These are phyloP conservation scores for Rhinolophus ferrumequinum DNA, from an alignment of 2,113 vertebrate species.

Conservation along the genomic window DNA sequence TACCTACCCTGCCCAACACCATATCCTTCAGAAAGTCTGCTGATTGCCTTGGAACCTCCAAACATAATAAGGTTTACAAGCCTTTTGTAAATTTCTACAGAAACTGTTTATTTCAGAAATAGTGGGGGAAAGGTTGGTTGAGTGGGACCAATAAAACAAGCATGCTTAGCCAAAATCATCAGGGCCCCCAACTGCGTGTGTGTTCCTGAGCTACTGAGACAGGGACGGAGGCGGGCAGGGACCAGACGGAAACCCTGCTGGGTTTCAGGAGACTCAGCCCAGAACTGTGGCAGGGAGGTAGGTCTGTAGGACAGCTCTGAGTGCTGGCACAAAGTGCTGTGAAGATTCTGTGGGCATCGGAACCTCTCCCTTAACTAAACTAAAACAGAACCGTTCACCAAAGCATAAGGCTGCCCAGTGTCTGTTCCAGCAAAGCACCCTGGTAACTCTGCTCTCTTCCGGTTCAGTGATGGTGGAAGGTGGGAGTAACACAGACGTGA, in stretches of 20 bases:
- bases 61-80: background rate
- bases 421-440: background rate
- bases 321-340: too few species aligned
- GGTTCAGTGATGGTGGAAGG: background rate
- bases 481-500: fast-evolving
- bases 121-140: background rate
- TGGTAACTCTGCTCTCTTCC: too few species aligned
- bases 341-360: background rate
- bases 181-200: background rate
- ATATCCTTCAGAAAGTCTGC: background rate
- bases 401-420: background rate
- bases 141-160: background rate
- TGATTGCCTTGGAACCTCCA: background rate
- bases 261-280: background rate
- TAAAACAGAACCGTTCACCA: background rate
- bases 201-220: background rate
- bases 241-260: background rate
- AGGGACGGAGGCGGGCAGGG: background rate
- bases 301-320: background rate
- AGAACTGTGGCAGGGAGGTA: background rate
- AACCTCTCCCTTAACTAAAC: background rate
- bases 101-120: background rate
- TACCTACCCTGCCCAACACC: background rate
- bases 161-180: background rate
- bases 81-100: background rate